Evolutionary conservation across 2,797 vertebrate genomes (phyloP).

Genomic region (Falco naumanni): DNA sequence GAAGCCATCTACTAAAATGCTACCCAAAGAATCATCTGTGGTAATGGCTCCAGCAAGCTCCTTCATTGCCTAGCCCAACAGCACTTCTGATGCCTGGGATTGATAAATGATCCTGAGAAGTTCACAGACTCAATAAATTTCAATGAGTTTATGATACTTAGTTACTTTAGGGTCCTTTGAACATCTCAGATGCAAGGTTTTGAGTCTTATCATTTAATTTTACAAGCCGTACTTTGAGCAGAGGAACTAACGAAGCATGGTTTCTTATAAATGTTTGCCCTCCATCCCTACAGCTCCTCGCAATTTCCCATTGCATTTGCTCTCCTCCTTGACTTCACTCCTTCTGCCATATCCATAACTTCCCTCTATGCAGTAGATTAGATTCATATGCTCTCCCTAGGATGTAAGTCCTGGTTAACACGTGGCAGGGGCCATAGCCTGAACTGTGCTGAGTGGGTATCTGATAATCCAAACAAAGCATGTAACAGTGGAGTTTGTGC

Average conservation of each 20-base stretch:
- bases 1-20: background rate
- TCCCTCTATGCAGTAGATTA: background rate
- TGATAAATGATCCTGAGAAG: background rate
- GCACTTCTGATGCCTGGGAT: background rate
- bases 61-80: background rate
- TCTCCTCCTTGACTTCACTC: background rate
- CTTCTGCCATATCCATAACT: background rate
- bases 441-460: background rate
- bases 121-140: background rate
- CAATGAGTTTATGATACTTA: background rate
- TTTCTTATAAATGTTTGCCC: background rate
- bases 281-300: background rate
- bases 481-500: background rate
- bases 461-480: background rate
- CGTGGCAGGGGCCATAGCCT: background rate
- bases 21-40: background rate
- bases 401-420: background rate
- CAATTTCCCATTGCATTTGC: background rate
- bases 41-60: background rate
- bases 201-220: background rate
- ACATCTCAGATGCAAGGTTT: background rate
- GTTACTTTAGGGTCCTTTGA: background rate
- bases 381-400: background rate
- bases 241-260: background rate
- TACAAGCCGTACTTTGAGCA: background rate